Evolutionary conservation across 2,113 vertebrate genomes (phyloP).

Genomic region (Hystrix brachyura): DNA sequence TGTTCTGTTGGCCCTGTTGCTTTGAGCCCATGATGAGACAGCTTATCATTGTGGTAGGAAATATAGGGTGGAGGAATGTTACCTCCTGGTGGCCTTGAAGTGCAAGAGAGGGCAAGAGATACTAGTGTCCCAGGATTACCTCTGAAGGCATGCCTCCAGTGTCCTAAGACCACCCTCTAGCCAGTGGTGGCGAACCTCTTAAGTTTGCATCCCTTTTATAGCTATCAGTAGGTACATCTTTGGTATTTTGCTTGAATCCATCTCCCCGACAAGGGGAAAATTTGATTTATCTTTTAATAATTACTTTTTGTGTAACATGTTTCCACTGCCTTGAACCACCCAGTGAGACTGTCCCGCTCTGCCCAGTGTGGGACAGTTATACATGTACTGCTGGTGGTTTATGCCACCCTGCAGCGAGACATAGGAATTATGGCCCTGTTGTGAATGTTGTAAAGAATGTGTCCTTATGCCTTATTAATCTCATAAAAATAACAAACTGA

Average conservation of each 20-base stretch:
- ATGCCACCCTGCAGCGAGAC: neutral
- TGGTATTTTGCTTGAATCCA: constrained; percentile 23
- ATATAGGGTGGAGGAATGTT: neutral
- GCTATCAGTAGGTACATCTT: neutral
- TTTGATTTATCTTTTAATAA: constrained; percentile 34
- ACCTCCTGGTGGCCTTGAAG: neutral
- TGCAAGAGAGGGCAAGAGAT: neutral
- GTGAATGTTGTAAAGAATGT: neutral
- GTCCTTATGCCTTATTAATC: neutral
- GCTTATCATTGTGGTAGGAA: neutral
- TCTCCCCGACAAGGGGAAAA: neutral
- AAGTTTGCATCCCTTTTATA: neutral
- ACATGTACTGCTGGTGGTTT: neutral
- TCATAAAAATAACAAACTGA: constrained; percentile 37
- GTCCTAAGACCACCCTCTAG: neutral
- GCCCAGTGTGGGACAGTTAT: neutral
- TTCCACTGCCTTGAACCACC: neutral
- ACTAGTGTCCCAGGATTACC: neutral
- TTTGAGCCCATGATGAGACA: neutral
- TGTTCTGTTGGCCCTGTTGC: neutral
- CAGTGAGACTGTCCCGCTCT: neutral
- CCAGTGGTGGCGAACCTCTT: neutral
- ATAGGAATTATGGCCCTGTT: neutral
- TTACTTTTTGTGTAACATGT: neutral
- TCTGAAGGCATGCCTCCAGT: neutral